Evolutionary conservation across 2,888 invertebrate species (phyloP), one percentile per base, ranked within the genome.

Genomic region (Eulithis testata): DNA sequence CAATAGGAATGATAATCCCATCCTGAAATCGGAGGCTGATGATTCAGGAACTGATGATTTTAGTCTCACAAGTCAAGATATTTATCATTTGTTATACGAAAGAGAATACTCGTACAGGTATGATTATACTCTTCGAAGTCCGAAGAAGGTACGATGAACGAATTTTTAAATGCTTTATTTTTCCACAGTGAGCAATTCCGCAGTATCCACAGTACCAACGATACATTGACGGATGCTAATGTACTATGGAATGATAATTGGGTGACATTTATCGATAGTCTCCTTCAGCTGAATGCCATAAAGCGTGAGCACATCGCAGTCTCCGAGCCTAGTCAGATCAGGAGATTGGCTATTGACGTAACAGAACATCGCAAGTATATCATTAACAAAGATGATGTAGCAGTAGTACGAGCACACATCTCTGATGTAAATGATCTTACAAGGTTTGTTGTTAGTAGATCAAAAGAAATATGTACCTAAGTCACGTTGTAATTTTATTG

Each of bases 211-310:
- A 64, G 60, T 8, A 62, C 70, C 1, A 76, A 80, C 62, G 52
- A 70, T 7, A 54, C 71, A 0, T 60, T 84, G 8, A 82, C 76
- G 2, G 75, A 78, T 36, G 93, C 88, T 3, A 62, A 74, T 31
- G 68, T 94, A 0, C 78, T 83, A 50, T 97, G 97, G 97, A 89
- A 92, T n/a, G 94, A 94, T 63, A 96, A 96, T 81, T 98, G 97
- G 97, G 95, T 96, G 0, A 94, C 96, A 4, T 96, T 97, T 76
- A 90, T 98, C 76, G 97, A 98, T 83, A 95, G 96, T 0, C 94
- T 98, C 93, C 87, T 98, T 21, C 98, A 98, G 88, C 94, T 96
- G 65, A 93, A 95, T 55, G 93, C 96, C 11, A 77, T 97, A 21
- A 93, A 94, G 43, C 88, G 94, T 58, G 90, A 94, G 21, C 90